These are phyloP conservation scores for Mercenaria mercenaria DNA, from an alignment of 1,140 invertebrate genomes.

Conservation along the genomic window DNA sequence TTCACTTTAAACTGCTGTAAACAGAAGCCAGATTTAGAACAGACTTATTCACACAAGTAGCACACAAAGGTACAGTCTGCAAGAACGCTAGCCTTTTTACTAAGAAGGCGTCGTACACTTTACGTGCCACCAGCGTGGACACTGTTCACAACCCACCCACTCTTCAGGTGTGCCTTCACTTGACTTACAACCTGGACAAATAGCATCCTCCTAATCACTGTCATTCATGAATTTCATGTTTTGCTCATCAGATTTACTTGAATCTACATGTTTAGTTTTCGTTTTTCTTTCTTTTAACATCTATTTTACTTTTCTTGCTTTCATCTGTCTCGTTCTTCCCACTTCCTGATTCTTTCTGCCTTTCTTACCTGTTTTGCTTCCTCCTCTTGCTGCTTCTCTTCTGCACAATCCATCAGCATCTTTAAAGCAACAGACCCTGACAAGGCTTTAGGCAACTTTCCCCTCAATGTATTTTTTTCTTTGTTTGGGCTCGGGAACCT, in stretches of 20 bases:
- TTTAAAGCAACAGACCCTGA: background rate
- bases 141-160: background rate
- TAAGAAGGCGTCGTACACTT: background rate
- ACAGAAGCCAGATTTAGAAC: too few relatives aligned
- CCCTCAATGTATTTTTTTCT: background rate
- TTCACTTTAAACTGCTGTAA: too few relatives aligned
- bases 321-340: background rate
- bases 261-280: too few relatives aligned
- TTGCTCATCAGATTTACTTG: background rate
- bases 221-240: background rate
- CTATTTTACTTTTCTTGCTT: background rate
- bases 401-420: background rate
- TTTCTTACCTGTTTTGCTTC: background rate
- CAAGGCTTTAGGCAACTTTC: background rate
- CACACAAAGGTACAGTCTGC: too few relatives aligned
- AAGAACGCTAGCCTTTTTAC: too few relatives aligned
- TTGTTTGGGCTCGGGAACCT: background rate
- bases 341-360: constrained; percentile 15
- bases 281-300: background rate
- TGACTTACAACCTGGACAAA: background rate
- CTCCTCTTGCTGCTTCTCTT: constrained; percentile 9
- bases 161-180: too few relatives aligned
- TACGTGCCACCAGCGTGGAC: background rate
- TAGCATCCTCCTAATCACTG: background rate
- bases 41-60: background rate